These are phyloP conservation scores for Dasypus novemcinctus DNA, from an alignment of 2,113 vertebrate species.

Conservation along the genomic window DNA sequence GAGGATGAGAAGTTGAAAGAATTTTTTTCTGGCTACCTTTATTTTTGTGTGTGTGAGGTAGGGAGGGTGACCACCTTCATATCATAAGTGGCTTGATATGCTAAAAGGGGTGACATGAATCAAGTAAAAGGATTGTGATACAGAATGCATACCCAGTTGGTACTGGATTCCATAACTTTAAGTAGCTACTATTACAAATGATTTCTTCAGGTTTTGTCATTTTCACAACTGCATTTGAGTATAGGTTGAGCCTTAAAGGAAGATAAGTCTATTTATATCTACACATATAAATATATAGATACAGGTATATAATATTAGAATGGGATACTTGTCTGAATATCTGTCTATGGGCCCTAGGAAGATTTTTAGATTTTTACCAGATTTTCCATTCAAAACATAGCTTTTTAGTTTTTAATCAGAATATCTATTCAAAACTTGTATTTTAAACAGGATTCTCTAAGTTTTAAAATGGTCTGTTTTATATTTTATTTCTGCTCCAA, in stretches of 20 bases:
- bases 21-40: background rate
- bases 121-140: background rate
- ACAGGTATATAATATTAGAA: background rate
- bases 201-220: too few relatives aligned
- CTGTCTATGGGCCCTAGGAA: background rate
- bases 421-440: background rate
- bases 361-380: background rate
- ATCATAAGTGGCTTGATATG: background rate
- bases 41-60: background rate
- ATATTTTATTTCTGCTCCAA: too few relatives aligned
- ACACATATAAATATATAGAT: too few relatives aligned
- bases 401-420: background rate
- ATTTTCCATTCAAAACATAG: background rate
- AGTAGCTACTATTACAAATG: background rate
- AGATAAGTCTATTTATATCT: too few relatives aligned
- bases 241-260: too few relatives aligned
- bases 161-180: background rate
- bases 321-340: background rate
- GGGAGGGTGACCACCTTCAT: background rate
- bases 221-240: too few relatives aligned
- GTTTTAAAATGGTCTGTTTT: constrained; percentile 14
- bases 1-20: background rate
- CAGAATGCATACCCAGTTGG: background rate
- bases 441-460: constrained; percentile 12
- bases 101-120: background rate